Base-by-base conservation (phyloP, 2,888 invertebrate genomes). In the Micropterix aruncella region DNA sequence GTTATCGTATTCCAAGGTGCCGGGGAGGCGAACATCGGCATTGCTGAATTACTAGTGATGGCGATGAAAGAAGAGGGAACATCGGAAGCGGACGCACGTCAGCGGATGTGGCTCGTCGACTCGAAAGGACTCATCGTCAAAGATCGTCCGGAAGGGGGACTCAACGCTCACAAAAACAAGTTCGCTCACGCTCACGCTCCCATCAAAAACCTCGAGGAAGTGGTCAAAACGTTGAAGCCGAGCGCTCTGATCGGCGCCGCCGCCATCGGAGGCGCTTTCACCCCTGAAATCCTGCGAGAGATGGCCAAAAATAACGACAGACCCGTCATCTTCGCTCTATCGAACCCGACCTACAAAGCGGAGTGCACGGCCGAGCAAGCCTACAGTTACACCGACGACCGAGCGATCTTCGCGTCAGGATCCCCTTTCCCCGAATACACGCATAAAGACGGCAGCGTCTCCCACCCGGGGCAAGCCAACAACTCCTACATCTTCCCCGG, bases 301-400 rank as follows among this genome's bases (percentile, higher is more conserved):
- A 95, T 99, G 96, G 92, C 77, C 12, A 70, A 72, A 43, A 74
- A 80, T 59, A 92, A 93, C 65, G 77, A 83, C 16, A 73, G 75
- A 44, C 99, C 99, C 2, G 82, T 99, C 49, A 90, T 99, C 54
- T 99, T 99, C 65, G 97, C 99, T 9, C 77, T 99, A 40, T 96
- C 96, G 60, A 99, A 99, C 73, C 99, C 99, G 44, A 99, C 99
- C 44, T 80, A 81, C 63, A 95, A 95, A 70, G 94, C 99, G 0
- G 99, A 99, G 67, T 99, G 99, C 61, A 97, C 99, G n/a, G 99
- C 99, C n/a, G 91, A 94, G 62, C 79, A 92, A 55, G 97, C 96
- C 2, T 99, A 96, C 66, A 75, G 63, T 37, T 66, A 83, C 57
- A 94, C 96, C 1, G 79, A 90, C 50, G 97, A 96, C 37, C 81